Base-by-base conservation (phyloP, 2,113 vertebrate species). In the Pyxicephalus adspersus region DNA sequence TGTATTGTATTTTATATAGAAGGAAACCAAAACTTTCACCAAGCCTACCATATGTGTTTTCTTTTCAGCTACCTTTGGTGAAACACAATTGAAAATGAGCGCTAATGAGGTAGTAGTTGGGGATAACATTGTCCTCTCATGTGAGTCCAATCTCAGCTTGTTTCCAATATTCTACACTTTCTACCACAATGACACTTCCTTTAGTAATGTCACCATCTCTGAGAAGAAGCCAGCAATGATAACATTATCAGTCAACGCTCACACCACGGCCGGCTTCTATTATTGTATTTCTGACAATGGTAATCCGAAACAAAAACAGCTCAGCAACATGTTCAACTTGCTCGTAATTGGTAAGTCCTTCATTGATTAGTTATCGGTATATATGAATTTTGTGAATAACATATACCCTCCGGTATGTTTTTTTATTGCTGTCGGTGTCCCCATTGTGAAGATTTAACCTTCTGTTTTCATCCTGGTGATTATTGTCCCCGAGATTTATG, bases 211-310 rank as follows among this genome's bases (percentile, higher is more conserved):
- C 22, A 83, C 38, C 0, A 68, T 20, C 0, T 54, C 25, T 2
- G 75, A 68, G 26, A 82, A 83, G 75, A 71, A 74, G 79, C 60
- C 83, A 45, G 79, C 3, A 0, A 81, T 72, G 66, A 72, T 87
- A 73, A 85, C 72, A 71, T 23, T 87, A 61, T 84, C 80, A 4
- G 7, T 88, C 76, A 85, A 61, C 0, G 0, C 3, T 20, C 84
- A 81, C 45, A 75, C n/a, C 20, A 63, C 70, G 81, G 83, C 66
- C 65, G 87, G 87, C 68, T 80, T 83, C 79, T 89, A 84, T 34
- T 86, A 3, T n/a, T 89, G 88, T 3, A 81, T 83, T 16, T 85
- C 84, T 0, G 11, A 16, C 31, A 89, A 89, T 15, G 86, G 82
- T 20, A n/a, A 19, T 34, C 22, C 22, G 2, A 51, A 13, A 20